Evolutionary conservation across 2,113 vertebrate species (phyloP).

Genomic region (Oophaga pumilio): DNA sequence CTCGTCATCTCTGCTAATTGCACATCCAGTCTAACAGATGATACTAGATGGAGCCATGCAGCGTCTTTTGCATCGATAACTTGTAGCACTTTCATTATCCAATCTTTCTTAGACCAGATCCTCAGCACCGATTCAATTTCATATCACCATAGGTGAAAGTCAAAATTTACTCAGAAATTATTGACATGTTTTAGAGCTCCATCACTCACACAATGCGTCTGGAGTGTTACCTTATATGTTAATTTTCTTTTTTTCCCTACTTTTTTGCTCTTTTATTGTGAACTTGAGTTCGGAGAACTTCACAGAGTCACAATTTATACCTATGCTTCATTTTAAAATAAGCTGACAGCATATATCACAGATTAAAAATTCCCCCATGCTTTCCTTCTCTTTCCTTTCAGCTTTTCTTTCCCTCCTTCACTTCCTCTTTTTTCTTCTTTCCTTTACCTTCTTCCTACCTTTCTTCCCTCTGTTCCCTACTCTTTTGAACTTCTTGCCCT

Average conservation of each 20-base stretch:
- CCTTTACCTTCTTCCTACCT: too few relatives aligned
- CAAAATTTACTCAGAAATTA: neutral
- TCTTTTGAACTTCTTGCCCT: too few relatives aligned
- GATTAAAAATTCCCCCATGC: too few relatives aligned
- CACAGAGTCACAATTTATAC: too few relatives aligned
- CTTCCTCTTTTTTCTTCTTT: too few relatives aligned
- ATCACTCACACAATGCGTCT: neutral
- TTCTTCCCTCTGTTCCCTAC: too few relatives aligned
- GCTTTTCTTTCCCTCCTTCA: too few relatives aligned
- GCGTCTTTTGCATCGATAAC: neutral
- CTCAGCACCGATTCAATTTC: constrained; percentile 4
- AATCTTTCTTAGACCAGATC: neutral
- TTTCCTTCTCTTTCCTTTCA: too few relatives aligned
- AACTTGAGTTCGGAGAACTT: neutral
- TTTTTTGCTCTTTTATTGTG: neutral
- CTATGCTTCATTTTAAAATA: neutral
- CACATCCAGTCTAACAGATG: neutral
- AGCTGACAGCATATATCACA: too few relatives aligned
- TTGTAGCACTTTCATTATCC: neutral
- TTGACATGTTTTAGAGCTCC: neutral
- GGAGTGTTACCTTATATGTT: neutral
- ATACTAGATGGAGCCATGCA: neutral
- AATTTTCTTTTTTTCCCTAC: neutral
- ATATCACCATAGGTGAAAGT: neutral
- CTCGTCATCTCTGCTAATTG: neutral